Conservation (phyloP, 2,888 invertebrate species). For the Tetragnatha montana region DNA sequence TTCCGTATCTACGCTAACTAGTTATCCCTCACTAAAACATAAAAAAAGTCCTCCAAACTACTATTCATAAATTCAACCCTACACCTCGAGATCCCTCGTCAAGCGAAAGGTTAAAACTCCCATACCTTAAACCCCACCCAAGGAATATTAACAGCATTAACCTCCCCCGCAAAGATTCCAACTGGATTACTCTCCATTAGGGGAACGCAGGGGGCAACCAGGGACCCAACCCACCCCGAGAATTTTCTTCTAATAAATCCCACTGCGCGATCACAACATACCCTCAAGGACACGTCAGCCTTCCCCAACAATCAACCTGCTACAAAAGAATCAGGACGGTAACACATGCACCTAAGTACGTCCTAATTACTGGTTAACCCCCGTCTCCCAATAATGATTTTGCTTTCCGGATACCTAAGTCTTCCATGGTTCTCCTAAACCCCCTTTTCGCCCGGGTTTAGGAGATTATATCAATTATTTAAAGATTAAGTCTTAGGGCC, state of each 20-base stretch:
- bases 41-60: no score
- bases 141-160: neutral
- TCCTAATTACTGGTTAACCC: slow-evolving; percentile 67
- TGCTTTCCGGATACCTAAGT: slow-evolving; percentile 34
- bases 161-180: neutral
- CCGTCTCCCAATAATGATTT: slow-evolving; percentile 49
- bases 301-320: slow-evolving; percentile 43
- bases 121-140: neutral
- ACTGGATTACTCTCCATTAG: neutral
- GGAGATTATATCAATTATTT: slow-evolving; percentile 70
- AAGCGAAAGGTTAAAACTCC: no score
- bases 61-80: no score
- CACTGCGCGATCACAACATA: slow-evolving; percentile 27
- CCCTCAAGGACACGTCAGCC: slow-evolving; percentile 5
- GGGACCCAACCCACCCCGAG: neutral
- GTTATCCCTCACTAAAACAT: no score
- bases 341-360: slow-evolving; percentile 31
- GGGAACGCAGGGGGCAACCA: neutral
- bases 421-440: neutral
- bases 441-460: slow-evolving; percentile 20
- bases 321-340: slow-evolving; percentile 5
- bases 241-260: slow-evolving; percentile 50
- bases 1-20: no score
- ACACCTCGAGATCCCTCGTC: no score
- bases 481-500: slow-evolving; percentile 57